These are phyloP conservation scores for Hoplias malabaricus DNA, from an alignment of 2,113 vertebrate genomes.

Conservation along the genomic window DNA sequence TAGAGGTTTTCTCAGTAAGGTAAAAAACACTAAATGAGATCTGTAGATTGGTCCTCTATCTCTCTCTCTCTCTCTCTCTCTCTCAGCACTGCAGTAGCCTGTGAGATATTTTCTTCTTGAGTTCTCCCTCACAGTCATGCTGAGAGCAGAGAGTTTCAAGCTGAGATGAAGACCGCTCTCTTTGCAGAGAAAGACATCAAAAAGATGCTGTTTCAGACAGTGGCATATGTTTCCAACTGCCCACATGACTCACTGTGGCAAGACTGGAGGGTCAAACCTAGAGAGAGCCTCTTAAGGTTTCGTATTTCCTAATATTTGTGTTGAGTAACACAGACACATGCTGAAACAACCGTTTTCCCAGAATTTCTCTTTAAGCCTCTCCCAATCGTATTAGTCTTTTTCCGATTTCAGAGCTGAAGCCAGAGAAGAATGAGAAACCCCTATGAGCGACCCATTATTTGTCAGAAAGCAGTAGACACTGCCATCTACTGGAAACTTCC, in stretches of 20 bases:
- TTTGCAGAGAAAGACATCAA: neutral
- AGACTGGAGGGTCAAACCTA: neutral
- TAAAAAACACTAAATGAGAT: too few species aligned
- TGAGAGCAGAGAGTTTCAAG: neutral
- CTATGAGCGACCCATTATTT: neutral
- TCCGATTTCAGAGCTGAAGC: neutral
- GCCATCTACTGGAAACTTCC: constrained; percentile 28
- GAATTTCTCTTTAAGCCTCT: neutral
- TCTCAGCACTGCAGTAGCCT: neutral
- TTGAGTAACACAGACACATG: neutral
- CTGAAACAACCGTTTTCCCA: neutral
- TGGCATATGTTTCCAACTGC: neutral
- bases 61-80: neutral
- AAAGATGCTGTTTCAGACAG: neutral
- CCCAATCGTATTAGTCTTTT: neutral
- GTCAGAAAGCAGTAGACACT: neutral
- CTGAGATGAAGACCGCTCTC: too few species aligned
- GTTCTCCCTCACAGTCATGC: neutral
- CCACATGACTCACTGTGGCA: neutral
- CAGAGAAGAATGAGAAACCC: neutral
- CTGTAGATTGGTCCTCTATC: neutral
- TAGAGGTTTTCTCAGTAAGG: too few species aligned
- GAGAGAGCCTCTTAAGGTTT: neutral
- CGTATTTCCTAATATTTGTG: neutral
- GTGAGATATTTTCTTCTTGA: neutral